Percentiles rank a stretch among this genome's conserved stretches.
phyloP scores from a whole-genome alignment of 2,888 invertebrate genomes.

The Leptarthrus brevirostris region DNA sequence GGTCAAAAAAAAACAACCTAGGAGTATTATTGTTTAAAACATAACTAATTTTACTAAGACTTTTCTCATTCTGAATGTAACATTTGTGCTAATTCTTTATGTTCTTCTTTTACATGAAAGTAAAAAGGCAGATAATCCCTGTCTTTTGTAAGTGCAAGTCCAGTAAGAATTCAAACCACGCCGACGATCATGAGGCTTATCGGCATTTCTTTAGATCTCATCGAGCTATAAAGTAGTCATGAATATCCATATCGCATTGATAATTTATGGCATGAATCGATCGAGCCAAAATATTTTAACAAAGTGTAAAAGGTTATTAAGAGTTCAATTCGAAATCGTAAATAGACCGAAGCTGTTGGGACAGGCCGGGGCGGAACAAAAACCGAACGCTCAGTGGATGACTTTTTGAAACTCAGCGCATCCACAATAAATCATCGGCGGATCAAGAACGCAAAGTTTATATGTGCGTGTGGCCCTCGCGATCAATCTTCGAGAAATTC shows the following conservation, averaged over 20 bases:
- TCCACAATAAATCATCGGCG: slow-evolving; percentile 45
- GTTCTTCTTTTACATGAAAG: not conserved
- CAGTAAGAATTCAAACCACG: slow-evolving; percentile 5
- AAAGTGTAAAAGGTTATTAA: slow-evolving; percentile 50
- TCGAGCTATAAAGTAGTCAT: slow-evolving; percentile 40
- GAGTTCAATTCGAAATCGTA: slow-evolving; percentile 47
- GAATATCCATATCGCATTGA: slow-evolving; percentile 42
- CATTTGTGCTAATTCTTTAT: too few relatives aligned
- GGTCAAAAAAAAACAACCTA: too few relatives aligned
- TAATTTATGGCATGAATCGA: slow-evolving; percentile 46
- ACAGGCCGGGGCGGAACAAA: not conserved
- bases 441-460: slow-evolving; percentile 41
- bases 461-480: slow-evolving; percentile 54
- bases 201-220: slow-evolving; percentile 46
- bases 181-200: not conserved
- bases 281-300: slow-evolving; percentile 49
- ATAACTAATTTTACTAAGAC: too few relatives aligned
- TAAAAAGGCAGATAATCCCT: slow-evolving; percentile 5
- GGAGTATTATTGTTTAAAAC: too few relatives aligned
- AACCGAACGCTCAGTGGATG: slow-evolving; percentile 27
- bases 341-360: slow-evolving; percentile 19
- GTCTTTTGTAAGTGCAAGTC: slow-evolving; percentile 16
- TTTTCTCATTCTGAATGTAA: too few relatives aligned
- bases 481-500: slow-evolving; percentile 55
- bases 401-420: slow-evolving; percentile 33